phyloP scores from a whole-genome alignment of 2,888 invertebrate genomes.

The Erannis defoliaria region DNA sequence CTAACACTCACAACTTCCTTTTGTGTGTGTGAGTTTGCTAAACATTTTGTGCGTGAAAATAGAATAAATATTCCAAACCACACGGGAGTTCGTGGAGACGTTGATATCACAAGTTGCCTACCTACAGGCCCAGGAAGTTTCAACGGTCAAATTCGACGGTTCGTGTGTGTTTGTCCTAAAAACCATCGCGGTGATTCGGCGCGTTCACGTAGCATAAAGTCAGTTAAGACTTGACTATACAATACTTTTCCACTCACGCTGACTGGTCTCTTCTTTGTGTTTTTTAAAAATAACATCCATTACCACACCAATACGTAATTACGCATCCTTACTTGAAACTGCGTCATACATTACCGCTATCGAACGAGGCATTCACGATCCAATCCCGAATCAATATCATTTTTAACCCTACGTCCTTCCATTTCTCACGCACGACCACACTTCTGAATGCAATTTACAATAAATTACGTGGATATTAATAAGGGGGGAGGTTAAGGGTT shows the following conservation, averaged over 20 bases:
- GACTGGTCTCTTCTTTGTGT: not conserved
- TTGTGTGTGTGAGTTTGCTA: too few species aligned
- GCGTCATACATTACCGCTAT: conserved; percentile 21
- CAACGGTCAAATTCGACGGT: not conserved
- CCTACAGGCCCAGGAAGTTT: not conserved
- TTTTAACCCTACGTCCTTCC: conserved; percentile 37
- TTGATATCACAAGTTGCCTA: too few species aligned
- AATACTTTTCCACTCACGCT: too few species aligned
- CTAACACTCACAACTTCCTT: too few species aligned
- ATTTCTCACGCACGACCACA: conserved; percentile 71
- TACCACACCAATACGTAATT: conserved; percentile 14
- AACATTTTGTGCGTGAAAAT: too few species aligned
- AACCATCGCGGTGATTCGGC: too few species aligned
- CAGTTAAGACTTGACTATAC: too few species aligned
- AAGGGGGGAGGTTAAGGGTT: conserved; percentile 84
- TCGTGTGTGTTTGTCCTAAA: too few species aligned
- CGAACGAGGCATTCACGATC: conserved; percentile 21
- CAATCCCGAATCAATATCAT: conserved; percentile 38
- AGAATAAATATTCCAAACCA: too few species aligned
- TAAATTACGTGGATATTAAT: conserved; percentile 86
- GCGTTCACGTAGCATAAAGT: too few species aligned
- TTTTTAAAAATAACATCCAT: not conserved
- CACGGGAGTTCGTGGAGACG: too few species aligned
- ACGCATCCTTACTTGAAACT: conserved; percentile 10
- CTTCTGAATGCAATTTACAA: conserved; percentile 85